Base-by-base conservation (phyloP, 2,888 invertebrate species). In the Timema podura region DNA sequence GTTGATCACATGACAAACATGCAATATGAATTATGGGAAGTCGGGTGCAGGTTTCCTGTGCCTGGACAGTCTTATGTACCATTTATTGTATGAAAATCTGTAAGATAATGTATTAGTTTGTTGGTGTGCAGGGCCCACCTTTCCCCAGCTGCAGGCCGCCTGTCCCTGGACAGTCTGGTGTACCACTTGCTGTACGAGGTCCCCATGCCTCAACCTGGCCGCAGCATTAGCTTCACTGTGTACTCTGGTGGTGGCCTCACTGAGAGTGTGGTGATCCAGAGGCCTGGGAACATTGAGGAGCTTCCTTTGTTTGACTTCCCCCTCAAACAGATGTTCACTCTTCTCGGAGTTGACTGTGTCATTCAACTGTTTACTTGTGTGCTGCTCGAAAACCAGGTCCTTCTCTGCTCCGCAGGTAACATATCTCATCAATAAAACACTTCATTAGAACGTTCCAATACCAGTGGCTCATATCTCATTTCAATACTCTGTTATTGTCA, bases 181-280 rank as follows among this genome's bases (percentile, higher is more conserved):
- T 97, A 95, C 83, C 97, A 97, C 83, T 86, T 98, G 75, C 85
- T 98, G 67, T 95, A 96, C 83, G 96, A 98, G 84, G 93, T 98
- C 70, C 92, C 91, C 78, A 86, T 96, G 76, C 98, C 98, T 59
- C 86, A 91, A 69, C 89, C 93, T 2, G 97, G 97, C 13, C 78
- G 8, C 79, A 81, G 3, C 74, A 79, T 72, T 79, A 84, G 81
- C 77, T 85, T 83, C 84, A 90, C 78, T 83, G 93, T 76, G 65
- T 73, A 44, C 71, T 74, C 70, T 11, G 66, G 59, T 46, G 49
- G 47, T 15, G 65, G 59, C 76, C 75, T 79, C 71, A 78, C 78
- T 49, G 76, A 78, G 64, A 75, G 74, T 76, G 81, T 80, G 79
- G 87, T 90, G 77, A 85, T 93, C 79, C 90, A 93, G 82, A 88